Percentiles rank a stretch among this genome's conserved stretches.
Evolutionary conservation across 2,797 vertebrate genomes (phyloP).

Genomic region (Eptatretus atami): DNA sequence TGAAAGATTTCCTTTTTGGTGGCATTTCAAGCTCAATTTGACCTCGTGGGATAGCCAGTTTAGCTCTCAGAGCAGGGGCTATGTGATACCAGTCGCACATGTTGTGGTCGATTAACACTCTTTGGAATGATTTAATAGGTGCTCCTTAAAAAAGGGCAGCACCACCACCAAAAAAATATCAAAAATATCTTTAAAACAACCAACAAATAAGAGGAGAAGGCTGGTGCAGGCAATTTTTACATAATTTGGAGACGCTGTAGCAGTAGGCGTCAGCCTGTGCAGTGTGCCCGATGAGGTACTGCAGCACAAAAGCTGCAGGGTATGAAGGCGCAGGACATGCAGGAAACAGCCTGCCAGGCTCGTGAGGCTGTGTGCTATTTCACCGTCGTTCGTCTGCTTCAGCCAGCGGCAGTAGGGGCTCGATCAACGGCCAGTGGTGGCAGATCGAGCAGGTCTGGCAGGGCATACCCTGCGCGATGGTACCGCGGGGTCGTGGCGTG

Average conservation of each 20-base stretch:
- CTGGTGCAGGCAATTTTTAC: not conserved
- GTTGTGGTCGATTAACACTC: no score
- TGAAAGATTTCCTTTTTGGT: no score
- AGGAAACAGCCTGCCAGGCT: slow-evolving; percentile 89
- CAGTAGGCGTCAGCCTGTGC: slow-evolving; percentile 36
- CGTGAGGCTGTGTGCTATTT: slow-evolving; percentile 21
- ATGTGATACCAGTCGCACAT: no score
- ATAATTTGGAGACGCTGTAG: not conserved
- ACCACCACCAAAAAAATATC: no score
- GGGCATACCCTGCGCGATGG: slow-evolving; percentile 73
- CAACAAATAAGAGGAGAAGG: no score
- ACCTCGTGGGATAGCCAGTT: no score
- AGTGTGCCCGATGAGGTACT: slow-evolving; percentile 57
- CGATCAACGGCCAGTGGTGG: slow-evolving; percentile 46
- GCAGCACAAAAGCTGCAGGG: slow-evolving; percentile 33
- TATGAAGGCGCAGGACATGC: slow-evolving; percentile 82
- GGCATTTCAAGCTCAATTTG: no score
- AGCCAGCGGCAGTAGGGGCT: slow-evolving; percentile 79
- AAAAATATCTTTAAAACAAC: no score
- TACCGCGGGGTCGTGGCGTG: slow-evolving; percentile 25
- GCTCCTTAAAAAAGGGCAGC: no score
- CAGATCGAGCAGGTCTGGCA: slow-evolving; percentile 88
- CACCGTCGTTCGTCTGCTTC: slow-evolving; percentile 55
- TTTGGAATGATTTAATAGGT: no score
- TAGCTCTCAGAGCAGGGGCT: no score